Conservation (phyloP, 1,140 invertebrate genomes). For the Brachionus calyciflorus region DNA sequence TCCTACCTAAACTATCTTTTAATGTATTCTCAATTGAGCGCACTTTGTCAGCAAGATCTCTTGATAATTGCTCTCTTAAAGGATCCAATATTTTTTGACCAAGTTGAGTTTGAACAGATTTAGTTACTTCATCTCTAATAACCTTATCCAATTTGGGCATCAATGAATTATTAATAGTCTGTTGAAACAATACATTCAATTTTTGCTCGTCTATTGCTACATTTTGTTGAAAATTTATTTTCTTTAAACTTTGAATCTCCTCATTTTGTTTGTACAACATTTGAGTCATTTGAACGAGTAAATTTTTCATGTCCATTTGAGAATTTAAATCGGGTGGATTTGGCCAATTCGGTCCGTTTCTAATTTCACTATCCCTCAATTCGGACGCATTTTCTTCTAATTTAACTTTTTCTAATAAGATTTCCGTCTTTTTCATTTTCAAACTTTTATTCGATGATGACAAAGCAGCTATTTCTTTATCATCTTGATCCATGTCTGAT, state of each 20-base stretch:
- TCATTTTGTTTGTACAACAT: background rate
- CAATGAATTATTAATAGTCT: conserved; percentile 53
- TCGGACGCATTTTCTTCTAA: background rate
- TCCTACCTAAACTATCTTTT: conserved; percentile 74
- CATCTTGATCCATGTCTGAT: background rate
- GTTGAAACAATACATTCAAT: conserved; percentile 52
- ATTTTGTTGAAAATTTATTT: background rate
- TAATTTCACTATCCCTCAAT: background rate
- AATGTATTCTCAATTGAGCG: conserved; percentile 70
- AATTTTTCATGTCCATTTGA: background rate
- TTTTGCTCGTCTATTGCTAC: conserved; percentile 48
- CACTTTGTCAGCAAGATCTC: conserved; percentile 70
- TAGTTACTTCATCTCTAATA: conserved; percentile 52
- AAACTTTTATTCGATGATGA: conserved; percentile 7
- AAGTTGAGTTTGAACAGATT: conserved; percentile 53
- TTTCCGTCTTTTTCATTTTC: background rate
- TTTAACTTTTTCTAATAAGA: conserved; percentile 9
- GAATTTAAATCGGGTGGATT: conserved; percentile 18
- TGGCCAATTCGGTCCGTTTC: background rate
- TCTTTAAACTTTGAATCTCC: conserved; percentile 7
- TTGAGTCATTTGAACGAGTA: conserved; percentile 26
- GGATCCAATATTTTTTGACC: conserved; percentile 65
- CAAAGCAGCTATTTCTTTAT: conserved; percentile 36
- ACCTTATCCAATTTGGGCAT: conserved; percentile 54
- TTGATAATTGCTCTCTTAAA: conserved; percentile 68